phyloP scores from a whole-genome alignment of 2,113 vertebrate genomes.

The Nibea albiflora region DNA sequence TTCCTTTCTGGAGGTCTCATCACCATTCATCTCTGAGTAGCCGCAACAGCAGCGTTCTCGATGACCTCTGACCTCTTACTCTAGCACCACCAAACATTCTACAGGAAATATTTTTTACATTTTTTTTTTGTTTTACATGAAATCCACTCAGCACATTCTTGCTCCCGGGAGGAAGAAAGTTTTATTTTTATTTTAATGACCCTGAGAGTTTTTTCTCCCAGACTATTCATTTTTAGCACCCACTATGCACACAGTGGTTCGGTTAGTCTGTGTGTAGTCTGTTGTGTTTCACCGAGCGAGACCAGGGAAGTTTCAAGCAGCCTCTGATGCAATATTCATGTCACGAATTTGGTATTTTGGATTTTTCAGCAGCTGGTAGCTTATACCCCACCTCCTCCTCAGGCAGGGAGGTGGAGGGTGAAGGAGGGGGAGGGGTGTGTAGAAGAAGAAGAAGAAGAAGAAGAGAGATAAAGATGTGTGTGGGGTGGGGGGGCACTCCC shows the following conservation, averaged over 20 bases:
- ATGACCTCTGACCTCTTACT: background rate
- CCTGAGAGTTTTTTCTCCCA: background rate
- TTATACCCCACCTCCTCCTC: background rate
- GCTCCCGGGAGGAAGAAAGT: background rate
- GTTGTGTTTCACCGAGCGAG: background rate
- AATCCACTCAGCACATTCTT: background rate
- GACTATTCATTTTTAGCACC: too few relatives aligned
- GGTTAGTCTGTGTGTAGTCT: background rate
- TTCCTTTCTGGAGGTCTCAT: background rate
- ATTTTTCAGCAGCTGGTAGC: slow-evolving; percentile 48
- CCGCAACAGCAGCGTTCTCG: background rate
- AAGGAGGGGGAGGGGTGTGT: background rate
- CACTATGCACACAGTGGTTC: background rate
- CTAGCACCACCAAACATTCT: too few relatives aligned
- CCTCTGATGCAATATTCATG: slow-evolving; percentile 67
- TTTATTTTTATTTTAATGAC: background rate
- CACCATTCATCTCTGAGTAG: background rate
- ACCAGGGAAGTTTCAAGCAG: slow-evolving; percentile 16
- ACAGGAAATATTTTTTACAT: background rate
- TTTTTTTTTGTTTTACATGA: background rate
- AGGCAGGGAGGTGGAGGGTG: slow-evolving; percentile 11
- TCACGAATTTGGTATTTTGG: slow-evolving; percentile 55
- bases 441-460: background rate
- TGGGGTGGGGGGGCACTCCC: slow-evolving; percentile 1
- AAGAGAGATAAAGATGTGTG: too few relatives aligned